Conservation (phyloP, 2,797 vertebrate genomes). For the Arrhamphus sclerolepis region DNA sequence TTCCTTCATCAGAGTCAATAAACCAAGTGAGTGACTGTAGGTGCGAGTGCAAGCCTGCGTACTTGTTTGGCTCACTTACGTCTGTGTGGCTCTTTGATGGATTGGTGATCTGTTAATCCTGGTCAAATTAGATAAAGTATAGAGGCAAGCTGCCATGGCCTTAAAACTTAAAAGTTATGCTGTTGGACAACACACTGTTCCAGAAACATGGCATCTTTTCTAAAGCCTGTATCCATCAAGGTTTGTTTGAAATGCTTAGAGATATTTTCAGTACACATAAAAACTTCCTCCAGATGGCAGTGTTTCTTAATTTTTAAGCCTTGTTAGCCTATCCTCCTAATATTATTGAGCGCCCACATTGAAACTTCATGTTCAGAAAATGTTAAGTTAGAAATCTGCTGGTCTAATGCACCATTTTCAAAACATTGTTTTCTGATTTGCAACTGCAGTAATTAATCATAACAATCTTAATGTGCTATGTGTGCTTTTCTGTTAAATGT, state of each 20-base stretch:
- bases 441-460: no score
- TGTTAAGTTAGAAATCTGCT: conserved; percentile 21
- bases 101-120: no score
- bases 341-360: conserved; percentile 69
- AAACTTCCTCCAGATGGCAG: conserved; percentile 73
- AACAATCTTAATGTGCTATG: not conserved
- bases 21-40: no score
- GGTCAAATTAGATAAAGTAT: no score
- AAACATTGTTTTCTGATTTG: no score
- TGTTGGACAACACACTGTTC: not conserved
- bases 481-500: not conserved
- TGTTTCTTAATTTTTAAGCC: conserved; percentile 60
- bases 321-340: conserved; percentile 13
- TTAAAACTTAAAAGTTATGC: no score
- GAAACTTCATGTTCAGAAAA: conserved; percentile 32
- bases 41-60: no score
- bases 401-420: not conserved
- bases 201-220: conserved; percentile 6
- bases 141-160: no score
- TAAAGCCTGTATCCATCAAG: conserved; percentile 1
- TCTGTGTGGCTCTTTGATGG: no score
- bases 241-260: not conserved
- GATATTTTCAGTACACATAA: not conserved
- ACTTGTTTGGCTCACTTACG: no score
- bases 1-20: no score